phyloP scores from a whole-genome alignment of 2,888 invertebrate genomes.

The Gastrophysa polygoni region DNA sequence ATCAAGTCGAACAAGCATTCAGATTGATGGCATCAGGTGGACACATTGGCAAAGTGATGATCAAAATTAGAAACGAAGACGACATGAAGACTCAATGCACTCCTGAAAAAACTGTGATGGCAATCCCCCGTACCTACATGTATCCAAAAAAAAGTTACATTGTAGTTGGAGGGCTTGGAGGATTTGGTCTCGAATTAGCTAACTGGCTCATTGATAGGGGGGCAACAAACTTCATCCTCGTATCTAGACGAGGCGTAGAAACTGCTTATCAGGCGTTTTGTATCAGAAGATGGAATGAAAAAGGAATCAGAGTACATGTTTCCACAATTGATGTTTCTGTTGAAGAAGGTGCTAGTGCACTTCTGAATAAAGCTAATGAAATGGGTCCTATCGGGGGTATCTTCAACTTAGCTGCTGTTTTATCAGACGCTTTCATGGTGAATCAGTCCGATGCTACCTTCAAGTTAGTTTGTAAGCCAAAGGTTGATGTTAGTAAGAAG shows the following conservation, averaged over 20 bases:
- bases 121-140: slow-evolving; percentile 53
- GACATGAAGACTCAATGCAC: too few species aligned
- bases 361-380: slow-evolving; percentile 68
- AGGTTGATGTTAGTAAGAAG: slow-evolving; percentile 80
- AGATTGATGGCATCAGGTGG: slow-evolving; percentile 70
- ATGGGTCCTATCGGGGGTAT: slow-evolving; percentile 81
- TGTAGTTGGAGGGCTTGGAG: slow-evolving; percentile 83
- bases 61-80: slow-evolving; percentile 48
- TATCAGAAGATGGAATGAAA: background rate
- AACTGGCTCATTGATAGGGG: slow-evolving; percentile 87
- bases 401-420: slow-evolving; percentile 86
- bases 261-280: slow-evolving; percentile 76
- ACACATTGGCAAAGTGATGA: slow-evolving; percentile 77
- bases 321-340: slow-evolving; percentile 76
- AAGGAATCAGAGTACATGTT: slow-evolving; percentile 55
- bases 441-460: slow-evolving; percentile 77
- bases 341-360: slow-evolving; percentile 68
- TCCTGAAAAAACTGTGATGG: too few species aligned
- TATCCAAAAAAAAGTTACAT: slow-evolving; percentile 63
- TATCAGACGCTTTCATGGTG: slow-evolving; percentile 76
- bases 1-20: slow-evolving; percentile 68
- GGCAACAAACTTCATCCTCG: slow-evolving; percentile 76
- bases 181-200: slow-evolving; percentile 87
- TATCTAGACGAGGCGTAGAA: slow-evolving; percentile 78
- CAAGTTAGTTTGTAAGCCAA: slow-evolving; percentile 76